phyloP scores from a whole-genome alignment of 2,113 vertebrate species.

The Burhinus oedicnemus region DNA sequence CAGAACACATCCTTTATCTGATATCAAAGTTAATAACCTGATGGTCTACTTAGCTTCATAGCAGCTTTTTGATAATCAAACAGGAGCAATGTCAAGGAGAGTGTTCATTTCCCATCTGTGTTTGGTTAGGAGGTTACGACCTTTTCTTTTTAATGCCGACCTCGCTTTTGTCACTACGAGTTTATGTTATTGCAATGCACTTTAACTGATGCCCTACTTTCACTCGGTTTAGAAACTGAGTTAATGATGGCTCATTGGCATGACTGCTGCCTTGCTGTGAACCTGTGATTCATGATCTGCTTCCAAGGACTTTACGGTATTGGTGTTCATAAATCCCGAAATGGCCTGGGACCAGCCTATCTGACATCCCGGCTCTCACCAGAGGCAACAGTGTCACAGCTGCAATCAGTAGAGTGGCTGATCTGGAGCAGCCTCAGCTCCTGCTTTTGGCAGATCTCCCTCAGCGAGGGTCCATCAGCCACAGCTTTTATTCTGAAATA shows the following conservation, averaged over 20 bases:
- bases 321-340: conserved; percentile 50
- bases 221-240: conserved; percentile 45
- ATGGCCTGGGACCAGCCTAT: conserved; percentile 44
- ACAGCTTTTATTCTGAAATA: conserved; percentile 39
- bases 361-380: conserved; percentile 41
- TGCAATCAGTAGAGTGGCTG: conserved; percentile 53
- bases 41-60: conserved; percentile 20
- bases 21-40: conserved; percentile 43
- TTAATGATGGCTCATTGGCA: conserved; percentile 46
- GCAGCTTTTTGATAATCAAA: conserved; percentile 51
- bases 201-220: conserved; percentile 64
- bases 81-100: conserved; percentile 10
- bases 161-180: conserved; percentile 45
- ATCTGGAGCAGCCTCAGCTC: conserved; percentile 14
- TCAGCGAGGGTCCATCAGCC: neutral
- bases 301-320: conserved; percentile 23
- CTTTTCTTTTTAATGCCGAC: conserved; percentile 61
- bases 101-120: conserved; percentile 24
- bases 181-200: conserved; percentile 61
- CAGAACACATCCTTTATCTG: conserved; percentile 8
- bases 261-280: neutral
- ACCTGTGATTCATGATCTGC: conserved; percentile 56
- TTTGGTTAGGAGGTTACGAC: conserved; percentile 55
- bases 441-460: conserved; percentile 43
- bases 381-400: conserved; percentile 51